Evolutionary conservation across 92 coral and sea anemone species (phyloP), one percentile per base, ranked within the genome.

Genomic region (Porites evermanni): DNA sequence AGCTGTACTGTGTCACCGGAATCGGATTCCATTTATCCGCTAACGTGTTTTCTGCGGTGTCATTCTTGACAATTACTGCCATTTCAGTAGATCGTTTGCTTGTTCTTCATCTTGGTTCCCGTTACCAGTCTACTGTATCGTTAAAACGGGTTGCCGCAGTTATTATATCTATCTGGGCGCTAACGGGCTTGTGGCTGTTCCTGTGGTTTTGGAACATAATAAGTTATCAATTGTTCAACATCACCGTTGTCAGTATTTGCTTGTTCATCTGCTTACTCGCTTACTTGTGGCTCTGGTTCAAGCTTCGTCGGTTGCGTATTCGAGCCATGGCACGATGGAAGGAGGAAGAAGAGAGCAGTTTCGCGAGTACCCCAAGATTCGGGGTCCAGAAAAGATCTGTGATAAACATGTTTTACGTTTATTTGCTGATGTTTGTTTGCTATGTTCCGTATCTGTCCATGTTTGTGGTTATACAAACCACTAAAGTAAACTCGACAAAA

Each of bases 11-110:
- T 47, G 10, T 83, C 21, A 52, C 72, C 32, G 87, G 87, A 44
- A 83, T 74, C 50, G 87, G 80, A 13, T 83, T 83, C 52, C 80
- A 83, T 23, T 64, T 83, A 79, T 83, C 87, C 53, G 87, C 87
- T 6, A 83, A 83, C 66, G 87, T 83, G 12, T 83, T 83, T 29
- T 83, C 87, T 9, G 87, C 87, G 24, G 87, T 64, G 11, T 83
- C 87, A 3, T 73, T 83, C 64, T 53, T 83, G 73, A 71, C 87
- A 2, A 76, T 83, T 12, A 74, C 80, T 8, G 80, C 80, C 5
- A 83, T 83, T 16, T 71, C 87, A 0, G 51, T 74, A 10, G 87
- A 83, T 32, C 79, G 87, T 13, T 17, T 72, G 64, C 53, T 83
- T 1, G 87, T 80, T 14, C 51, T 83, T 63, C 65, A 63, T 18